Percentiles rank a stretch among this genome's conserved stretches.
Evolutionary conservation across 2,888 invertebrate genomes (phyloP).

Genomic region (Seira musarum): DNA sequence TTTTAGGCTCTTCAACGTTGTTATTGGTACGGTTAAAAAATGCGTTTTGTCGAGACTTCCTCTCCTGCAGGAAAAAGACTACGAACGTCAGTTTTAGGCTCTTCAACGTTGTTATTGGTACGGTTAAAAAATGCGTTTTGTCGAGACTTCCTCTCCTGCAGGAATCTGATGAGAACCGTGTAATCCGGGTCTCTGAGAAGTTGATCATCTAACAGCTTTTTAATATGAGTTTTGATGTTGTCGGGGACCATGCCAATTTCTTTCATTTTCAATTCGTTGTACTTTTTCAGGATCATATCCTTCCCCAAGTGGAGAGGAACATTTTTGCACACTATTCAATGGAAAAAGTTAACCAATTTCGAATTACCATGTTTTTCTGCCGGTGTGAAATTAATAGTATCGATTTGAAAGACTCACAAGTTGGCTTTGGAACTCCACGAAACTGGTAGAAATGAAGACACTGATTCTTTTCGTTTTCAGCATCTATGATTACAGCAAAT

Average conservation of each 20-base stretch:
- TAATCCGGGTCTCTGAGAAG: conserved; percentile 52
- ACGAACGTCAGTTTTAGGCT: conserved; percentile 28
- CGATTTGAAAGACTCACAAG: conserved; percentile 36
- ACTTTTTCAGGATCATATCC: conserved; percentile 45
- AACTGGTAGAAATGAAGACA: conserved; percentile 63
- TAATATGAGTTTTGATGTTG: conserved; percentile 37
- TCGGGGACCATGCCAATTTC: conserved; percentile 62
- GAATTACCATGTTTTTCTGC: neutral
- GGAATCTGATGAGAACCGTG: conserved; percentile 41
- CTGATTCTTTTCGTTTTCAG: conserved; percentile 58
- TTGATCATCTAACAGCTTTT: conserved; percentile 42
- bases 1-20: conserved; percentile 29
- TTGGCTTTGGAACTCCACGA: conserved; percentile 55
- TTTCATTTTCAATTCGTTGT: conserved; percentile 51
- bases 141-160: conserved; percentile 50
- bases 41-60: conserved; percentile 36
- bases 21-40: conserved; percentile 61
- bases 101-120: conserved; percentile 50
- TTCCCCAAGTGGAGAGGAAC: conserved; percentile 53
- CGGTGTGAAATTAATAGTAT: neutral
- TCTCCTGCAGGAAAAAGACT: conserved; percentile 58
- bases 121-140: conserved; percentile 57
- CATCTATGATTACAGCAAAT: conserved; percentile 65
- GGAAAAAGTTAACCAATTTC: conserved; percentile 6
- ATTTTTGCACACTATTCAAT: conserved; percentile 55